phyloP scores from a whole-genome alignment of 2,113 vertebrate genomes.

The Apus apus region DNA sequence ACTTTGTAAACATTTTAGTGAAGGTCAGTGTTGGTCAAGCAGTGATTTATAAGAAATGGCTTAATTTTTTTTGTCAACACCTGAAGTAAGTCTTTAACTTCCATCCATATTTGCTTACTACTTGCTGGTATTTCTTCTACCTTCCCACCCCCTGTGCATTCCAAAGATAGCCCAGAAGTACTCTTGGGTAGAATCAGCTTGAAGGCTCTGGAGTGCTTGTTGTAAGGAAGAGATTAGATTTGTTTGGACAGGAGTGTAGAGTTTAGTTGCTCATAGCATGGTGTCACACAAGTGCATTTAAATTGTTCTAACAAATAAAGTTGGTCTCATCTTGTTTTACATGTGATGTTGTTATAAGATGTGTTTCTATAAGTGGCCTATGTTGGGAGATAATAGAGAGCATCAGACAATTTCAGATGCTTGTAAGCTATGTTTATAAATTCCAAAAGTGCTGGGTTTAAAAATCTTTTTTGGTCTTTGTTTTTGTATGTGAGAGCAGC shows the following conservation, averaged over 20 bases:
- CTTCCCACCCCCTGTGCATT: neutral
- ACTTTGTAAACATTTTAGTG: neutral
- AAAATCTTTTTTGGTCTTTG: too few relatives aligned
- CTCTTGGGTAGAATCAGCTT: slow-evolving; percentile 56
- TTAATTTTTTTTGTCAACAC: neutral
- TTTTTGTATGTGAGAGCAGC: neutral
- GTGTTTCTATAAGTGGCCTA: neutral
- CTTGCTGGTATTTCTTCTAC: neutral
- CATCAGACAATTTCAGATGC: neutral
- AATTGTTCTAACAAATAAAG: slow-evolving; percentile 31
- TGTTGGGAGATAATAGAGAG: neutral
- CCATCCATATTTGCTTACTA: neutral
- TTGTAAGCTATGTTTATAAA: neutral
- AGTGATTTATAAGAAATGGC: neutral
- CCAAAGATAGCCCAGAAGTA: slow-evolving; percentile 52
- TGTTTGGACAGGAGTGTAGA: slow-evolving; percentile 50
- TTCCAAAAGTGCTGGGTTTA: neutral
- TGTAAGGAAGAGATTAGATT: slow-evolving; percentile 62
- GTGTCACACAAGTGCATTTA: slow-evolving; percentile 35
- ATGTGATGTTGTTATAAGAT: neutral
- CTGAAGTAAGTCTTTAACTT: neutral
- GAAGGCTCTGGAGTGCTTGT: slow-evolving; percentile 7
- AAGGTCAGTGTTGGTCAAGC: neutral
- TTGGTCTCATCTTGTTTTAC: neutral
- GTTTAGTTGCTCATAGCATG: neutral